These are phyloP conservation scores for Aptenodytes forsteri DNA, from an alignment of 2,113 vertebrate genomes.

Conservation along the genomic window DNA sequence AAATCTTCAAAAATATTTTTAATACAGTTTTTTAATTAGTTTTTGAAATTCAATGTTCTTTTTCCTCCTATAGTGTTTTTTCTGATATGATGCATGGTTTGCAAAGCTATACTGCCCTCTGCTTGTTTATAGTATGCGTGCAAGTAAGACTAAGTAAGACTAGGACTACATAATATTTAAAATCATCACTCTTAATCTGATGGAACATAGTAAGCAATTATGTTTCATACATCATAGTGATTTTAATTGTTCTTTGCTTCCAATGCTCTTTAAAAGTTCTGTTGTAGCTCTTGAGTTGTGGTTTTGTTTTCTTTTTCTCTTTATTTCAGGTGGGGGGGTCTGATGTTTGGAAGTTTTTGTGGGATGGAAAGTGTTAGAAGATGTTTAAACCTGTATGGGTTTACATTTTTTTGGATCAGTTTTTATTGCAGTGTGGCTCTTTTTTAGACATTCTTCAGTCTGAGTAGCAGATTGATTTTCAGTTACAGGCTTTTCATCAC, in stretches of 20 bases:
- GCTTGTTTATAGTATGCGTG: not conserved
- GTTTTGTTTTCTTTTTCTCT: not conserved
- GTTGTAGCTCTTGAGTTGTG: not conserved
- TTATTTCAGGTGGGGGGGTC: not conserved
- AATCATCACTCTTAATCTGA: not conserved
- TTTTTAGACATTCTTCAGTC: not conserved
- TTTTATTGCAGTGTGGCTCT: not conserved
- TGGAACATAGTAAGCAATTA: not conserved
- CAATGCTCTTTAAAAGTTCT: not conserved
- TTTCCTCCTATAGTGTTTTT: not conserved
- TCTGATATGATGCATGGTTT: not conserved
- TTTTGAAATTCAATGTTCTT: not conserved
- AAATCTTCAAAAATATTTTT: not conserved
- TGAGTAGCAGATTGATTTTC: not conserved
- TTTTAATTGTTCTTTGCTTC: not conserved
- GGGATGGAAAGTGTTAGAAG: not conserved
- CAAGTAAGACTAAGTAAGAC: not conserved
- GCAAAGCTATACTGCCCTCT: slow-evolving; percentile 69
- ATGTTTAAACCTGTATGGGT: not conserved
- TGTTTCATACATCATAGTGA: not conserved
- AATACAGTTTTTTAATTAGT: not conserved
- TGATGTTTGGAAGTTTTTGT: not conserved
- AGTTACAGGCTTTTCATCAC: not conserved
- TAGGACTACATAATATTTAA: not conserved
- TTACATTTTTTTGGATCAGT: not conserved